A percentile compares a stretch with the other conserved stretches of the same genome.
These are phyloP conservation scores for Anomalospiza imberbis DNA, from an alignment of 2,797 vertebrate genomes.

Conservation along the genomic window DNA sequence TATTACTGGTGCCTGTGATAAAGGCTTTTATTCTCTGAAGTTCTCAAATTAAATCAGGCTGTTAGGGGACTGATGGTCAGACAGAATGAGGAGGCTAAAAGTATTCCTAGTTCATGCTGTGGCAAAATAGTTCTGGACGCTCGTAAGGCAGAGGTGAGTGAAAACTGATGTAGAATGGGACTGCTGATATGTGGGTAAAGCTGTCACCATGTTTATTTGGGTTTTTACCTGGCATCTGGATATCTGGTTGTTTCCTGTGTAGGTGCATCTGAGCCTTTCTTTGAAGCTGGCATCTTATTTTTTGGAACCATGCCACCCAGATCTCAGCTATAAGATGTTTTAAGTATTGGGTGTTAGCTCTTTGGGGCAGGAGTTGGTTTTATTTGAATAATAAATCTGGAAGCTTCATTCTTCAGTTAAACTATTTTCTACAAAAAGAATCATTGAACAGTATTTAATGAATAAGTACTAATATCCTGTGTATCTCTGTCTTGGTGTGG, in stretches of 20 bases:
- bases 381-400: not conserved
- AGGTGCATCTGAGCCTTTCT: not conserved
- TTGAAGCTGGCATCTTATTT: not conserved
- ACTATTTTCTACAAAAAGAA: not conserved
- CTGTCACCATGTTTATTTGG: not conserved
- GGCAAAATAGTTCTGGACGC: not conserved
- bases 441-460: not conserved
- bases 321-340: not conserved
- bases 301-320: not conserved
- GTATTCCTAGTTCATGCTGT: not conserved
- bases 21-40: not conserved
- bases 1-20: not conserved
- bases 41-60: slow-evolving; percentile 18
- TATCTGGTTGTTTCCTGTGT: not conserved
- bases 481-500: not conserved
- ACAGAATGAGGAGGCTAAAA: not conserved
- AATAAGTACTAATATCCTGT: not conserved
- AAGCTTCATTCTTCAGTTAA: not conserved
- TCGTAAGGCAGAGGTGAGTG: not conserved
- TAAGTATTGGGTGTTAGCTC: not conserved
- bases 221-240: not conserved
- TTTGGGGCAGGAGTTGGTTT: not conserved
- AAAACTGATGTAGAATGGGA: not conserved
- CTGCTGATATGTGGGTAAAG: not conserved
- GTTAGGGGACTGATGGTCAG: not conserved